These are phyloP conservation scores for Zaprionus ghesquierei DNA, from an alignment of 1,140 invertebrate species.

Conservation along the genomic window DNA sequence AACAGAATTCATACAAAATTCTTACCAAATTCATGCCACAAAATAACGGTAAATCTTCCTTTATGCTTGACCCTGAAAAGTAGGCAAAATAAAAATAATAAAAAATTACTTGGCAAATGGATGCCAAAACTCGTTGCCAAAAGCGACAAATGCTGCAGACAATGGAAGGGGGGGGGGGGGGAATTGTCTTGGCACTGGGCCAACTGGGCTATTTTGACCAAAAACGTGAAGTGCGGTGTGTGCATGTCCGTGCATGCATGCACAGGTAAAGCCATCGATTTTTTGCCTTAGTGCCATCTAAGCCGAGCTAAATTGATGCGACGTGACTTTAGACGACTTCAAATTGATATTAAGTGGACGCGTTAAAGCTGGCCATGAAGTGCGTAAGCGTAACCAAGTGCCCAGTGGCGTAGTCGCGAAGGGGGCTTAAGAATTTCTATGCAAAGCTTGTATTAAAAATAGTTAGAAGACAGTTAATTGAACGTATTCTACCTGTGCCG, in stretches of 20 bases:
- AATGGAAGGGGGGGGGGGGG: too few relatives aligned
- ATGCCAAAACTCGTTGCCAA: not conserved
- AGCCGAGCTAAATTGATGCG: conserved; percentile 22
- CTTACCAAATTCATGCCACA: not conserved
- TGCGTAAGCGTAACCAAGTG: conserved; percentile 42
- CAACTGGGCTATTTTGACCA: conserved; percentile 64
- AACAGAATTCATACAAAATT: too few relatives aligned
- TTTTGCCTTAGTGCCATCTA: conserved; percentile 22
- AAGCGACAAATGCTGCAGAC: not conserved
- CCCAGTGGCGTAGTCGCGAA: not conserved
- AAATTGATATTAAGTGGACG: conserved; percentile 43
- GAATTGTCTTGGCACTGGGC: conserved; percentile 50
- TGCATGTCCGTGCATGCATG: not conserved
- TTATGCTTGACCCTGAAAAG: conserved; percentile 55
- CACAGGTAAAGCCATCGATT: conserved; percentile 55
- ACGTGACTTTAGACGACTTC: conserved; percentile 56
- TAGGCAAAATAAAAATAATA: conserved; percentile 33
- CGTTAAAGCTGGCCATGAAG: conserved; percentile 10
- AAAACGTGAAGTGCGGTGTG: conserved; percentile 25
- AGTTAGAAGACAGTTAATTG: too few relatives aligned
- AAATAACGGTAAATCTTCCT: not conserved
- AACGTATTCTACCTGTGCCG: too few relatives aligned
- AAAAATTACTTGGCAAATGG: conserved; percentile 21
- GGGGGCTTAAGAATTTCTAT: not conserved
- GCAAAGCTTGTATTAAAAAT: too few relatives aligned